These are phyloP conservation scores for Dallia pectoralis DNA, from an alignment of 2,797 vertebrate species.

Conservation along the genomic window DNA sequence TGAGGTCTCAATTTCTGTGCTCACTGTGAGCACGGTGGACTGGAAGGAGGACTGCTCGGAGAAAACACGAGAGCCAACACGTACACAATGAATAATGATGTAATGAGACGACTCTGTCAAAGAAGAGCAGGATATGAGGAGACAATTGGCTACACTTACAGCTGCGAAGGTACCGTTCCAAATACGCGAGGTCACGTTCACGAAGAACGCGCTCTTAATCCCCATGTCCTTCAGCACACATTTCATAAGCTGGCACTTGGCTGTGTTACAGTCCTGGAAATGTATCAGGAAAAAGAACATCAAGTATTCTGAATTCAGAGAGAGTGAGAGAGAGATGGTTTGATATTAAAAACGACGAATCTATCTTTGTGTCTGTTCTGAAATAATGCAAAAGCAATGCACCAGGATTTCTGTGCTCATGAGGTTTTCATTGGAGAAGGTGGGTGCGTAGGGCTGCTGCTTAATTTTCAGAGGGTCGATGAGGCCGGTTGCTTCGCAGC, in stretches of 20 bases:
- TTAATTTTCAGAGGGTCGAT: conserved; percentile 74
- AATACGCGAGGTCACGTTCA: conserved; percentile 79
- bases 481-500: conserved; percentile 62
- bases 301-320: background rate
- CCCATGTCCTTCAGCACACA: conserved; percentile 75
- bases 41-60: conserved; percentile 76
- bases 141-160: conserved; percentile 55
- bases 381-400: conserved; percentile 30
- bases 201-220: conserved; percentile 72
- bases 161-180: conserved; percentile 81
- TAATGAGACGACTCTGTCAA: background rate
- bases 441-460: conserved; percentile 52
- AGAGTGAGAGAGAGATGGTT: too few species aligned
- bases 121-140: background rate
- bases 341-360: background rate
- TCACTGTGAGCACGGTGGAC: conserved; percentile 66
- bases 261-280: conserved; percentile 74
- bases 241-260: conserved; percentile 65
- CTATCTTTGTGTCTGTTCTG: background rate
- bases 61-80: background rate
- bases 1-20: conserved; percentile 70
- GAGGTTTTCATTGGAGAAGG: conserved; percentile 76
- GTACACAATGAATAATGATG: background rate
- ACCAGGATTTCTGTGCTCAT: conserved; percentile 72
- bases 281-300: background rate